phyloP scores from a whole-genome alignment of 2,113 vertebrate genomes.

The Amia ocellicauda region DNA sequence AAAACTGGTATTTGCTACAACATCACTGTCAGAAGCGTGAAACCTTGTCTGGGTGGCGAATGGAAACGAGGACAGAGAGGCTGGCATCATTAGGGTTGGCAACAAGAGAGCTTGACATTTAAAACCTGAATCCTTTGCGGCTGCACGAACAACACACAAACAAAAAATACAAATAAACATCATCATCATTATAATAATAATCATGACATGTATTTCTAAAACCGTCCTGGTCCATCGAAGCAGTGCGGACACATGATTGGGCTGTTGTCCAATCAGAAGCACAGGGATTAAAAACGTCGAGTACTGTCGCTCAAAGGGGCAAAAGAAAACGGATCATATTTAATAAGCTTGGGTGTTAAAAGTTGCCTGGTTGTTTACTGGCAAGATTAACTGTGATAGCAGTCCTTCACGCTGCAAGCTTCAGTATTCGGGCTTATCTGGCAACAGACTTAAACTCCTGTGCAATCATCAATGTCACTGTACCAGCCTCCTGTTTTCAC shows the following conservation, averaged over 20 bases:
- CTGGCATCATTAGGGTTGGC: too few relatives aligned
- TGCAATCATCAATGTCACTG: too few relatives aligned
- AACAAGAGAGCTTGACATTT: background rate
- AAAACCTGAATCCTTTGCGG: too few relatives aligned
- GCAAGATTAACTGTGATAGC: slow-evolving; percentile 38
- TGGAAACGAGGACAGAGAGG: too few relatives aligned
- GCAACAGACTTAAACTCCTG: too few relatives aligned
- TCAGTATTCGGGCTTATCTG: slow-evolving; percentile 28
- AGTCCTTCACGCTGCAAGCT: slow-evolving; percentile 10
- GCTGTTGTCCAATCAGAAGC: slow-evolving; percentile 19
- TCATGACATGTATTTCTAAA: too few relatives aligned
- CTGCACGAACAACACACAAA: background rate
- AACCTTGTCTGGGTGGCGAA: too few relatives aligned
- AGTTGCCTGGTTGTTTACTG: slow-evolving; percentile 31
- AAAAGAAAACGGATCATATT: slow-evolving; percentile 21
- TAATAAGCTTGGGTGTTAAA: slow-evolving; percentile 24
- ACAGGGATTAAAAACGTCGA: slow-evolving; percentile 23
- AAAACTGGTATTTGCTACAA: too few relatives aligned
- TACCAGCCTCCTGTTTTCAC: too few relatives aligned
- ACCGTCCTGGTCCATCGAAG: too few relatives aligned
- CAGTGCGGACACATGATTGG: too few relatives aligned
- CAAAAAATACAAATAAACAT: background rate
- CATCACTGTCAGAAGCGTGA: too few relatives aligned
- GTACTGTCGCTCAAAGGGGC: background rate
- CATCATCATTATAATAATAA: background rate